phyloP scores from a whole-genome alignment of 2,797 vertebrate genomes.

The Synanceia verrucosa region DNA sequence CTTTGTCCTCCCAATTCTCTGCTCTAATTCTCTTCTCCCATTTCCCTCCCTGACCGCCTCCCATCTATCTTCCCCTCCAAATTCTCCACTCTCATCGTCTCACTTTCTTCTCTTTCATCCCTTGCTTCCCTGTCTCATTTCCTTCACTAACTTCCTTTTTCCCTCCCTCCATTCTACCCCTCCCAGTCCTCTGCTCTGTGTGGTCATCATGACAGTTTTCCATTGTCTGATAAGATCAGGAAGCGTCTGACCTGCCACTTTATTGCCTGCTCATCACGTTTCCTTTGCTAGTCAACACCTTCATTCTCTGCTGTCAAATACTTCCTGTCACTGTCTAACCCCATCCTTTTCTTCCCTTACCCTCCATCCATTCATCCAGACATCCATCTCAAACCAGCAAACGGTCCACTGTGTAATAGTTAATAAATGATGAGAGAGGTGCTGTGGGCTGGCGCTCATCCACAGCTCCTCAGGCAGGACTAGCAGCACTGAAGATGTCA shows the following conservation, averaged over 20 bases:
- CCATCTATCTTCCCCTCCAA: conserved; percentile 24
- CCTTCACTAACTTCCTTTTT: not conserved
- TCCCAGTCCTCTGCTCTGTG: conserved; percentile 16
- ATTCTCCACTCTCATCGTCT: conserved; percentile 37
- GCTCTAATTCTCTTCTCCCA: conserved; percentile 34
- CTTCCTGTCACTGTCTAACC: conserved; percentile 24
- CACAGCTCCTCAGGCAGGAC: conserved; percentile 38
- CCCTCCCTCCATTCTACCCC: conserved; percentile 6
- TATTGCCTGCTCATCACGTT: conserved; percentile 57
- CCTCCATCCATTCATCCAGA: conserved; percentile 34
- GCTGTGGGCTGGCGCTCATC: conserved; percentile 43
- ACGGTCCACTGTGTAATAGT: conserved; percentile 65
- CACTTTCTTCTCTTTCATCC: conserved; percentile 5
- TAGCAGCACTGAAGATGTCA: conserved; percentile 37
- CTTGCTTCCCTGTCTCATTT: conserved; percentile 32
- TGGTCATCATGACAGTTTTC: conserved; percentile 56
- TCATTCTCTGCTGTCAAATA: conserved; percentile 42
- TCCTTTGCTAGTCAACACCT: conserved; percentile 61
- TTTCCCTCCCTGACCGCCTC: conserved; percentile 15
- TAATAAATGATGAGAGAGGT: conserved; percentile 68
- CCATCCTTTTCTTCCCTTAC: conserved; percentile 8
- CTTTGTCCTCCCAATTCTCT: conserved; percentile 31
- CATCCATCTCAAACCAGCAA: conserved; percentile 47
- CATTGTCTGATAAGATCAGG: conserved; percentile 49
- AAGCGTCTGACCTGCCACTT: conserved; percentile 56